Evolutionary conservation across 2,113 vertebrate genomes (phyloP).

Genomic region (Melanostigma gelatinosum): DNA sequence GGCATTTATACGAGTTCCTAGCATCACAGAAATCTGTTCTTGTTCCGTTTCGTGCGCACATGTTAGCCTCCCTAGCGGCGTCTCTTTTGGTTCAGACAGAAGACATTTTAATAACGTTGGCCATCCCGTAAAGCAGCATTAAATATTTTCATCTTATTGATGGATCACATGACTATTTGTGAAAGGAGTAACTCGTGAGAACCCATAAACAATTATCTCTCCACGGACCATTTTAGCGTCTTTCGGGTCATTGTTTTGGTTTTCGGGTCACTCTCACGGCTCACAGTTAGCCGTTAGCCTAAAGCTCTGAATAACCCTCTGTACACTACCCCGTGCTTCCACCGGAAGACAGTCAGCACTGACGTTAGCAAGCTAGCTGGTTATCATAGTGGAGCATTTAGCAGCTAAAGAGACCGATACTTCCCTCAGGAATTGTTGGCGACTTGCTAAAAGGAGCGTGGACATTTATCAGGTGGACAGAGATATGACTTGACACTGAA

Average conservation of each 20-base stretch:
- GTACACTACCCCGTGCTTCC: no score
- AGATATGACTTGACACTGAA: background rate
- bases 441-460: background rate
- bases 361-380: background rate
- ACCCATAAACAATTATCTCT: background rate
- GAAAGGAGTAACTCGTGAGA: background rate
- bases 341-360: background rate
- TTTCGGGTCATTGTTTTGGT: background rate
- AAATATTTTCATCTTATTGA: conserved; percentile 7
- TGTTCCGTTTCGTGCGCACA: background rate
- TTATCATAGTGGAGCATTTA: background rate
- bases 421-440: background rate
- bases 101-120: background rate
- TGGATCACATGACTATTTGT: background rate
- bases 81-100: background rate
- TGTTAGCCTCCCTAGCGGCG: background rate
- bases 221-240: background rate
- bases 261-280: background rate
- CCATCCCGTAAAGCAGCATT: background rate
- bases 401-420: background rate
- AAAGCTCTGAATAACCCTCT: background rate
- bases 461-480: background rate
- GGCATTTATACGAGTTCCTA: background rate
- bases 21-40: background rate
- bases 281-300: background rate